These are phyloP conservation scores for Hippasteria phrygiana DNA, from an alignment of 53 echinoderm and acorn worm species.

Conservation along the genomic window DNA sequence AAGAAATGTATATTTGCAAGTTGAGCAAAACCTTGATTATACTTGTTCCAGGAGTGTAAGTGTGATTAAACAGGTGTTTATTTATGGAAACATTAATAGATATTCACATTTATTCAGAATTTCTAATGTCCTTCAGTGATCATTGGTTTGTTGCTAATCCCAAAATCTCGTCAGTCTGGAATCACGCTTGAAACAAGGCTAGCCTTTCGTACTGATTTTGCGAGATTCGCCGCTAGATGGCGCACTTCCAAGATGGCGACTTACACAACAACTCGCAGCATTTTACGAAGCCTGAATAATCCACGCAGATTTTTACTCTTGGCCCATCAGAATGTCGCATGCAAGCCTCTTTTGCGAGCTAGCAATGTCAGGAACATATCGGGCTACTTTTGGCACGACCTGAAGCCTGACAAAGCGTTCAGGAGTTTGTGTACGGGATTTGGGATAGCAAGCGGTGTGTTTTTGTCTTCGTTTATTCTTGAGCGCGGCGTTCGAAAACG, in stretches of 20 bases:
- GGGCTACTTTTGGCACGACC: neutral
- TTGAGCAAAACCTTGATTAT: too few relatives aligned
- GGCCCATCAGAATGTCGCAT: neutral
- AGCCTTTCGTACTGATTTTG: too few relatives aligned
- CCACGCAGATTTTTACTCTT: neutral
- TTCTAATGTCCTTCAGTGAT: too few relatives aligned
- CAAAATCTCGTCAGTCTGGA: too few relatives aligned
- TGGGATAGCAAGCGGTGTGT: constrained; percentile 37
- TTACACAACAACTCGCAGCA: constrained; percentile 12
- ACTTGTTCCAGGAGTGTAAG: too few relatives aligned
- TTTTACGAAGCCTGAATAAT: constrained; percentile 20
- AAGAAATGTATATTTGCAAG: too few relatives aligned
- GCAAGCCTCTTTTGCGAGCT: neutral
- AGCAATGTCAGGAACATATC: constrained; percentile 45
- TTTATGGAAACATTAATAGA: too few relatives aligned
- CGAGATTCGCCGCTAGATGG: constrained; percentile 38
- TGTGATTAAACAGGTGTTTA: too few relatives aligned
- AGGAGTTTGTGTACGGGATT: constrained; percentile 12
- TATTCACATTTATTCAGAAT: too few relatives aligned
- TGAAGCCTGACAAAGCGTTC: constrained; percentile 5
- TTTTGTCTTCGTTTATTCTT: constrained; percentile 15
- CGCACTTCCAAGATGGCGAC: constrained; percentile 58
- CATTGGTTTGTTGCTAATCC: too few relatives aligned
- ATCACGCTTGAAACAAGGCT: too few relatives aligned
- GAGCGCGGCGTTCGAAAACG: constrained; percentile 1